Percentiles rank a stretch among this genome's conserved stretches.
phyloP scores from a whole-genome alignment of 2,888 invertebrate genomes.

The Microchrysa polita region DNA sequence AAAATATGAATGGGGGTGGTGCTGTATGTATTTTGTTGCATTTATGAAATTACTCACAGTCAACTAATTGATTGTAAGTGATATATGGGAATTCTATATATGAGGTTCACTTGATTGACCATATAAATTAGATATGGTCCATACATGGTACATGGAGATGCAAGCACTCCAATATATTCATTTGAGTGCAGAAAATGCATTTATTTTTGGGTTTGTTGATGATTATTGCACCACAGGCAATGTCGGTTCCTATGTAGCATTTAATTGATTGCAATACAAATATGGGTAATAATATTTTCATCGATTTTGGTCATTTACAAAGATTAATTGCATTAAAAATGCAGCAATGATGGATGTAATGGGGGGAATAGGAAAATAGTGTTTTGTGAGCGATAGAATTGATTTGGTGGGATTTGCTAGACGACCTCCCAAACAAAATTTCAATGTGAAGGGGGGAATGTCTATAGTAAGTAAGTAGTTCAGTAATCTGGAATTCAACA shows the following conservation, averaged over 20 bases:
- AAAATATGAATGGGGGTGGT: constrained; percentile 5
- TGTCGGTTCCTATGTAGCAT: not conserved
- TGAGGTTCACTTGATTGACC: not conserved
- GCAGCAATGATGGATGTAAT: too few species aligned
- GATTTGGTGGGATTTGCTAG: too few species aligned
- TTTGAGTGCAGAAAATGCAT: constrained; percentile 8
- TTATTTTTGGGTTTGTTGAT: not conserved
- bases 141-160: too few species aligned
- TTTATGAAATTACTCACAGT: constrained; percentile 1
- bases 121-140: not conserved
- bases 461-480: too few species aligned
- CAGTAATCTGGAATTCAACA: too few species aligned
- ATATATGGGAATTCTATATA: not conserved
- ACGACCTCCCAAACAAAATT: too few species aligned
- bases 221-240: not conserved
- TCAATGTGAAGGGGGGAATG: too few species aligned
- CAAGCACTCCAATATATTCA: too few species aligned
- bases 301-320: not conserved
- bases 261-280: constrained; percentile 6
- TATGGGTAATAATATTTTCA: not conserved
- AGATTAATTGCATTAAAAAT: not conserved
- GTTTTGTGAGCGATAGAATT: too few species aligned
- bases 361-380: too few species aligned
- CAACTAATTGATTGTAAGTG: constrained; percentile 1
- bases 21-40: constrained; percentile 11